A percentile compares a stretch with the other conserved stretches of the same genome.
phyloP scores from a whole-genome alignment of 1,140 invertebrate species.

The Phymorhynchus buccinoides region DNA sequence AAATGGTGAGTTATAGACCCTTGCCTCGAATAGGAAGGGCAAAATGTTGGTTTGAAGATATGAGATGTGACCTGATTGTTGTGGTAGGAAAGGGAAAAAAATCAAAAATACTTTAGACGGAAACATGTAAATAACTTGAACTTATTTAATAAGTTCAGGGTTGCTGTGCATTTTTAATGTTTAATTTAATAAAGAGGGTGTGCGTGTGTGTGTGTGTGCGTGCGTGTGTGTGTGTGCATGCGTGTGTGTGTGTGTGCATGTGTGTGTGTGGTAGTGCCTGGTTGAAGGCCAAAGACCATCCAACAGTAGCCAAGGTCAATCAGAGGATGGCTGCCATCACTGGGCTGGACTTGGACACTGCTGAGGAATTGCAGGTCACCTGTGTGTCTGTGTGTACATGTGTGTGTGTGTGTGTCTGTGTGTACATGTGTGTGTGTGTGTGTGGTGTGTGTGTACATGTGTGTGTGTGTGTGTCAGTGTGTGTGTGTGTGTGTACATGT shows the following conservation, averaged over 20 bases:
- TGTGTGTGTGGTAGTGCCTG: slow-evolving; percentile 80
- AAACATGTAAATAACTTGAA: too few species aligned
- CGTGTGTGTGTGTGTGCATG: not conserved
- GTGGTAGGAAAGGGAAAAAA: too few species aligned
- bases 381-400: not conserved
- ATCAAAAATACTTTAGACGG: too few species aligned
- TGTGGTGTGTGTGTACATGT: not conserved
- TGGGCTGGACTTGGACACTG: slow-evolving; percentile 86
- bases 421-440: slow-evolving; percentile 24
- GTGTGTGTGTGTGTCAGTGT: not conserved
- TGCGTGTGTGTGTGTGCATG: not conserved
- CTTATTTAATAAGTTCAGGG: too few species aligned
- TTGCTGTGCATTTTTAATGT: too few species aligned
- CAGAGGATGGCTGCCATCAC: slow-evolving; percentile 81
- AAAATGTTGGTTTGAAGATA: too few species aligned
- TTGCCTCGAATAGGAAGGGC: too few species aligned
- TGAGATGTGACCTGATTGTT: too few species aligned
- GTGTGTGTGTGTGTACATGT: not conserved
- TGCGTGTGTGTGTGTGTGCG: not conserved
- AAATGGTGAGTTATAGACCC: too few species aligned
- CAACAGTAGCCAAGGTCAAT: slow-evolving; percentile 83
- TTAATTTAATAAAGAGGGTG: not conserved
- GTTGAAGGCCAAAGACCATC: slow-evolving; percentile 89
- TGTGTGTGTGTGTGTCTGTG: slow-evolving; percentile 17
- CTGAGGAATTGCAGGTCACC: slow-evolving; percentile 81